These are phyloP conservation scores for Mythimna albipuncta DNA, from an alignment of 2,888 invertebrate species.

Conservation along the genomic window DNA sequence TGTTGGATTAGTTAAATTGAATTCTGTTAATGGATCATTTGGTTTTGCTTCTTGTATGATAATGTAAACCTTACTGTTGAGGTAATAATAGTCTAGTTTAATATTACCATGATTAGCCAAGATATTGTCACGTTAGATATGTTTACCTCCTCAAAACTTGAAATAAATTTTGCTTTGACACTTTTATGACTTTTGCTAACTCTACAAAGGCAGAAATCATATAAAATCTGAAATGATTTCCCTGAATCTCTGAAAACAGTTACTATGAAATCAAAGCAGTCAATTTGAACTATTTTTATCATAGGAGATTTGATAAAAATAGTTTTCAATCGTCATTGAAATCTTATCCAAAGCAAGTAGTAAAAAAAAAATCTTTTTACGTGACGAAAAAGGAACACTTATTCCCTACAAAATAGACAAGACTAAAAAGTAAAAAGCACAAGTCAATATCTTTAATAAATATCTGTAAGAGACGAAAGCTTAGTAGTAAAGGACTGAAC, in stretches of 20 bases:
- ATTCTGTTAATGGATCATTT: slow-evolving; percentile 17
- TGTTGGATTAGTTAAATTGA: slow-evolving; percentile 14
- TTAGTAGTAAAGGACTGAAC: background rate
- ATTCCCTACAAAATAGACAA: background rate
- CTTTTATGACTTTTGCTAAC: slow-evolving; percentile 2
- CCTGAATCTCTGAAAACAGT: background rate
- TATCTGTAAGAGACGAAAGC: background rate
- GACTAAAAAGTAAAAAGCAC: background rate
- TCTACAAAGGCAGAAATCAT: background rate
- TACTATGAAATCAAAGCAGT: background rate
- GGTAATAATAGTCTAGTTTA: background rate
- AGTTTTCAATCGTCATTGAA: background rate
- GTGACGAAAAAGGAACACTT: fast-evolving
- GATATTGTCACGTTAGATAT: background rate
- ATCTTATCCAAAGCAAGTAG: background rate
- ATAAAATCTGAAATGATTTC: too few species aligned
- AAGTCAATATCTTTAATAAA: background rate
- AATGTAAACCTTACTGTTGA: background rate
- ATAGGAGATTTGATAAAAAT: too few species aligned
- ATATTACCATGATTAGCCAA: too few species aligned
- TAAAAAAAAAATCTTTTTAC: background rate
- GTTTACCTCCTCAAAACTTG: background rate
- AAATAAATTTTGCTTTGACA: background rate
- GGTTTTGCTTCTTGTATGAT: background rate
- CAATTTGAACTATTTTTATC: background rate